These are phyloP conservation scores for Tetranychus piercei DNA, from an alignment of 2,888 invertebrate species.

Conservation along the genomic window DNA sequence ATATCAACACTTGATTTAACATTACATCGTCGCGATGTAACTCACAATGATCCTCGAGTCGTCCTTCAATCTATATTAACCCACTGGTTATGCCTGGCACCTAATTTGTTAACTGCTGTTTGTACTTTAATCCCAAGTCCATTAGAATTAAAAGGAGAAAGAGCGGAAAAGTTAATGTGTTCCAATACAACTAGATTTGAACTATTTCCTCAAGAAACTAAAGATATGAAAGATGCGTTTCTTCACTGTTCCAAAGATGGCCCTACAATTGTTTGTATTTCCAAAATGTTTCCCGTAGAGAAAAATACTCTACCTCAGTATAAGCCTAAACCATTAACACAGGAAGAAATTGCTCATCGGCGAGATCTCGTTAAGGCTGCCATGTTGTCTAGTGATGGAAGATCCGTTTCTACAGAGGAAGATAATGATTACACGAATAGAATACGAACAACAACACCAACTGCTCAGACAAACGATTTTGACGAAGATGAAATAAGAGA, in stretches of 20 bases:
- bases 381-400: not conserved
- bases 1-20: slow-evolving; percentile 44
- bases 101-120: slow-evolving; percentile 59
- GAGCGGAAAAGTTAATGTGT: slow-evolving; percentile 64
- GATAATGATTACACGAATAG: not conserved
- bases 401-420: not conserved
- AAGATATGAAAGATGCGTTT: slow-evolving; percentile 44
- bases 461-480: not conserved
- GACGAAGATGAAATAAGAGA: slow-evolving; percentile 30
- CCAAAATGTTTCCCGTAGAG: slow-evolving; percentile 74
- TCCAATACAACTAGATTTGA: slow-evolving; percentile 44
- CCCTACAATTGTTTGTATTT: slow-evolving; percentile 55
- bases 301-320: slow-evolving; percentile 55
- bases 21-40: slow-evolving; percentile 54
- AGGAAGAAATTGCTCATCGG: slow-evolving; percentile 50
- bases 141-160: slow-evolving; percentile 48
- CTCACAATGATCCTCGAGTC: slow-evolving; percentile 53
- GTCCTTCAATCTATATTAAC: slow-evolving; percentile 62
- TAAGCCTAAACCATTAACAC: slow-evolving; percentile 51
- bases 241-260: slow-evolving; percentile 33
- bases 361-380: slow-evolving; percentile 42
- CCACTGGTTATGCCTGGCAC: slow-evolving; percentile 74
- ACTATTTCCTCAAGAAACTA: slow-evolving; percentile 48
- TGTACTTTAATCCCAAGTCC: slow-evolving; percentile 65
- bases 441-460: not conserved